Evolutionary conservation across 2,113 vertebrate species (phyloP).

Genomic region (Carassius carassius): DNA sequence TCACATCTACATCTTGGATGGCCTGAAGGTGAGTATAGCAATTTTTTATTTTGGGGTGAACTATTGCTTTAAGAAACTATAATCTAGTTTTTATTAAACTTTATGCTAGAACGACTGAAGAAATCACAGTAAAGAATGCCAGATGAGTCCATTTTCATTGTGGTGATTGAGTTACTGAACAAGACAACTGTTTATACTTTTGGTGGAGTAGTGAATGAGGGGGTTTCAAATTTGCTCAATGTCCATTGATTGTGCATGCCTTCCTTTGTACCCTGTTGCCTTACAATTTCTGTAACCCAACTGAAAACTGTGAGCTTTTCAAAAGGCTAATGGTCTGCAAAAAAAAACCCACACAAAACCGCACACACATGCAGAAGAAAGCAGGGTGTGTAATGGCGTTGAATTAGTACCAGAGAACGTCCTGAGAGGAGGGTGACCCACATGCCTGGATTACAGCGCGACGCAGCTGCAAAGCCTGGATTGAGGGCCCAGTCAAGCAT

Average conservation of each 20-base stretch:
- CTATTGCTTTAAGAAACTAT: too few species aligned
- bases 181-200: background rate
- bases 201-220: background rate
- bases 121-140: too few species aligned
- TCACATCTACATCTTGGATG: too few species aligned
- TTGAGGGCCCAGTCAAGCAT: constrained; percentile 57
- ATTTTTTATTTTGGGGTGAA: too few species aligned
- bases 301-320: constrained; percentile 27
- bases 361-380: constrained; percentile 30
- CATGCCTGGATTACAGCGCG: constrained; percentile 67
- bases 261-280: background rate
- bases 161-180: background rate
- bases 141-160: background rate
- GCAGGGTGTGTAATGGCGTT: constrained; percentile 29
- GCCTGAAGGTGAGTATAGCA: too few species aligned
- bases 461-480: constrained; percentile 65
- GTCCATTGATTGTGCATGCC: background rate
- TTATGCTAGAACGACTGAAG: too few species aligned
- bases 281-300: constrained; percentile 3
- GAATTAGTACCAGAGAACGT: constrained; percentile 54
- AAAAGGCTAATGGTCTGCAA: constrained; percentile 4
- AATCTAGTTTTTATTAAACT: too few species aligned
- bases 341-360: background rate
- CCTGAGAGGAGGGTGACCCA: constrained; percentile 64
- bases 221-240: background rate